phyloP scores from a whole-genome alignment of 92 coral and sea anemone species.

The Epizoanthus fatuus region DNA sequence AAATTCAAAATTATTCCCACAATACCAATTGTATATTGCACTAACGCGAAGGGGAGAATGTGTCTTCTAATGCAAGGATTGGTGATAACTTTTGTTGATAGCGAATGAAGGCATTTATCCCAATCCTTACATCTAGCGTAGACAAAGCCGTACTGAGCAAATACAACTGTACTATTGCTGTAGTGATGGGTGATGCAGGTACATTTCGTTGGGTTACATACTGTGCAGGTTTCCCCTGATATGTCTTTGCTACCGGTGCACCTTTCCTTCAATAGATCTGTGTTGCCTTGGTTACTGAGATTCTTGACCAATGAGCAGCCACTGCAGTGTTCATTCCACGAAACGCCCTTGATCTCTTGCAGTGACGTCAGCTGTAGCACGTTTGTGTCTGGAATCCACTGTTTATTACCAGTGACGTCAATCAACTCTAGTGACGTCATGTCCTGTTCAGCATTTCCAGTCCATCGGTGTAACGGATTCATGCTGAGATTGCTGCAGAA shows the following conservation, averaged over 20 bases:
- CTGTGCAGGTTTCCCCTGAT: neutral
- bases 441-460: conserved; percentile 53
- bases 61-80: conserved; percentile 2
- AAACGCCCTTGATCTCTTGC: too few relatives aligned
- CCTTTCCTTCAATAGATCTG: neutral
- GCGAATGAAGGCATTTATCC: neutral
- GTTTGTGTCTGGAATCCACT: too few relatives aligned
- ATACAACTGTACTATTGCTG: neutral
- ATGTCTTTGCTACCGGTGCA: neutral
- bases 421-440: conserved; percentile 54
- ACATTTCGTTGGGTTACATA: neutral
- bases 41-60: neutral
- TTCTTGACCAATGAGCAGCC: conserved; percentile 65
- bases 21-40: too few relatives aligned
- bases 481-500: conserved; percentile 49
- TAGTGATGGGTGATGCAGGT: neutral
- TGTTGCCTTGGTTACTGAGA: neutral
- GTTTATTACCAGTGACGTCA: too few relatives aligned
- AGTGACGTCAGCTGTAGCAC: too few relatives aligned
- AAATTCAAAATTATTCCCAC: too few relatives aligned
- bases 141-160: conserved; percentile 3
- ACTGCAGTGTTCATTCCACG: too few relatives aligned
- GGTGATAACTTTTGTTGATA: neutral
- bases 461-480: conserved; percentile 48
- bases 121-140: neutral